Evolutionary conservation across 2,797 vertebrate species (phyloP).

Genomic region (Diceros bicornis): DNA sequence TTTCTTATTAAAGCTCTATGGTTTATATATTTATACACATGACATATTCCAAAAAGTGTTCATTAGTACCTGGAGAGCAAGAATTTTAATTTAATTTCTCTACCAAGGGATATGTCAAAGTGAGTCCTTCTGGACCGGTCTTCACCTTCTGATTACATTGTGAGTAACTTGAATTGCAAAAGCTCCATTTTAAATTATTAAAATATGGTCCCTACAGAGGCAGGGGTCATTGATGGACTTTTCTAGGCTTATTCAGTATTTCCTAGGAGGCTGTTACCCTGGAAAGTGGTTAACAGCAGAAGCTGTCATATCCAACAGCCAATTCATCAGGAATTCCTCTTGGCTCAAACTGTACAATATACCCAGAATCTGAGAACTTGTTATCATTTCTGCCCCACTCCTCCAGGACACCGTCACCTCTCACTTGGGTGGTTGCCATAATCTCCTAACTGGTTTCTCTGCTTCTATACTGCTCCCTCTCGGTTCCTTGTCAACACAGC

Average conservation of each 20-base stretch:
- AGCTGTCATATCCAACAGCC: background rate
- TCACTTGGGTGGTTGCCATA: background rate
- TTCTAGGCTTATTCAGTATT: background rate
- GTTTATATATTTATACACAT: background rate
- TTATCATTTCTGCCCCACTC: background rate
- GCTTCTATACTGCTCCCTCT: background rate
- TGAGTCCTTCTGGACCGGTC: background rate
- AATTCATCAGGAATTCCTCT: background rate
- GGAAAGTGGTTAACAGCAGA: background rate
- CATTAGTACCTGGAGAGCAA: background rate
- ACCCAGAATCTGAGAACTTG: background rate
- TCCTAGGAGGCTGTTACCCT: background rate
- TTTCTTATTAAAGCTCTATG: constrained; percentile 3
- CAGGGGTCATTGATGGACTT: background rate
- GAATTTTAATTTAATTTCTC: constrained; percentile 9
- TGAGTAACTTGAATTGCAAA: background rate
- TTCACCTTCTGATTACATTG: background rate
- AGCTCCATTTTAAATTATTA: background rate
- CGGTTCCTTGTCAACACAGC: background rate
- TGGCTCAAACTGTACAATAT: background rate
- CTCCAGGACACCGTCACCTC: background rate
- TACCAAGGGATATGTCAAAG: background rate
- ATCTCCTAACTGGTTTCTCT: background rate
- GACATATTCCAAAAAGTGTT: background rate
- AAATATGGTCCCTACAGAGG: background rate